Percentiles rank a stretch among this genome's conserved stretches.
These are phyloP conservation scores for Drosophila monieri DNA, from an alignment of 2,888 invertebrate genomes.

Conservation along the genomic window DNA sequence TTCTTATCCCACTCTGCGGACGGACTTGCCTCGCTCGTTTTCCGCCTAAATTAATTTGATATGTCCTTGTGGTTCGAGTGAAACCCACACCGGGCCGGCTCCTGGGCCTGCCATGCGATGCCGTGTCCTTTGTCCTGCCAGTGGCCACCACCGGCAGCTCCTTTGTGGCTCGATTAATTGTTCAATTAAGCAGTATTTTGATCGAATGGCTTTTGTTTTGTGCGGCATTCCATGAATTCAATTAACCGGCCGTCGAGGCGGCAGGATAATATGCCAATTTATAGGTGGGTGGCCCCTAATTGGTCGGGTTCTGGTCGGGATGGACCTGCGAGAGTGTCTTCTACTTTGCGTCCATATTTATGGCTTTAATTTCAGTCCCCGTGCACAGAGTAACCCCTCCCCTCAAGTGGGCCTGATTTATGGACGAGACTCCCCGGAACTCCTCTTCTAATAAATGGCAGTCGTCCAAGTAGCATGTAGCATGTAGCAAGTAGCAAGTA, in stretches of 20 bases:
- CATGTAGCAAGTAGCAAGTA: conserved; percentile 13
- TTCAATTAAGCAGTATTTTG: conserved; percentile 76
- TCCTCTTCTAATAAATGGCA: conserved; percentile 32
- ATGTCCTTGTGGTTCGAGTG: conserved; percentile 50
- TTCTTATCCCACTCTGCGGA: conserved; percentile 23
- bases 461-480: conserved; percentile 24
- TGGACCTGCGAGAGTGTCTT: background rate
- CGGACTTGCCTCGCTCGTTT: conserved; percentile 58
- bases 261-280: conserved; percentile 37
- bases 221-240: conserved; percentile 51
- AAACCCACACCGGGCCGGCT: conserved; percentile 52
- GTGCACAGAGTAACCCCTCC: background rate
- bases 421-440: conserved; percentile 2
- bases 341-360: conserved; percentile 7
- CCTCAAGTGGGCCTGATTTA: conserved; percentile 18
- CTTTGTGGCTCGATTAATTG: conserved; percentile 72
- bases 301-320: background rate
- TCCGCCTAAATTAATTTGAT: conserved; percentile 75
- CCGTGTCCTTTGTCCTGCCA: conserved; percentile 12
- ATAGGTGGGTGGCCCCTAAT: conserved; percentile 1
- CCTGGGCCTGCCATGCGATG: background rate
- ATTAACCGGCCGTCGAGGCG: conserved; percentile 45
- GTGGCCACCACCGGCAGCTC: background rate
- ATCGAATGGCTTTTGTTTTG: conserved; percentile 49
- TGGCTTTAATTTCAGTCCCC: conserved; percentile 11